These are phyloP conservation scores for Schizopygopsis pylzovi DNA, from an alignment of 2,797 vertebrate genomes.

Conservation along the genomic window DNA sequence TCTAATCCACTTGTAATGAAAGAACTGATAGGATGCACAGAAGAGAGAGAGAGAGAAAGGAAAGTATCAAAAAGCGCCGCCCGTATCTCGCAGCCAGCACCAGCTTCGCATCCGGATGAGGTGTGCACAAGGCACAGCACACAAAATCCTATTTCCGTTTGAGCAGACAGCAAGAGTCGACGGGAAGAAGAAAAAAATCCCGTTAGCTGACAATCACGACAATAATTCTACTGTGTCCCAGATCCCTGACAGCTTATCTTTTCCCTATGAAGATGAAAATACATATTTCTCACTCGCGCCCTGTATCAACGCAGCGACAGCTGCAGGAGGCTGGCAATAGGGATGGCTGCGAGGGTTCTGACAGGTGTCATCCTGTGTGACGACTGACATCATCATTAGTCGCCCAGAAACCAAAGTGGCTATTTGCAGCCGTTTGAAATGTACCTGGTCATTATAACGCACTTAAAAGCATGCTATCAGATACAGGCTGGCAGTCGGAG, in stretches of 20 bases:
- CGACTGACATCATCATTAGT: constrained; percentile 69
- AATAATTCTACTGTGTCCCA: constrained; percentile 76
- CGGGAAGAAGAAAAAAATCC: constrained; percentile 60
- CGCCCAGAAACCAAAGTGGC: constrained; percentile 49
- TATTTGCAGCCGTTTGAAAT: constrained; percentile 53
- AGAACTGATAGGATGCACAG: constrained; percentile 65
- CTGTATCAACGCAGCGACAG: constrained; percentile 55
- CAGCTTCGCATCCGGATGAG: constrained; percentile 40
- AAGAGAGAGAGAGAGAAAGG: not conserved
- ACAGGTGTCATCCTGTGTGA: constrained; percentile 63
- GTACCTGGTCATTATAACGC: constrained; percentile 51
- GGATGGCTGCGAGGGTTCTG: constrained; percentile 54
- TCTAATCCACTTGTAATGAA: constrained; percentile 74
- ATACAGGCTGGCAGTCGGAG: not conserved
- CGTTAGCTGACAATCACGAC: constrained; percentile 75
- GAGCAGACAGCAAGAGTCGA: constrained; percentile 29
- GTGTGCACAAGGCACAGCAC: constrained; percentile 49
- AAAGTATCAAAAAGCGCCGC: constrained; percentile 18
- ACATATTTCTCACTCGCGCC: constrained; percentile 66
- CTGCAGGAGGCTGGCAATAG: constrained; percentile 48
- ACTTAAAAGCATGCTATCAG: constrained; percentile 39
- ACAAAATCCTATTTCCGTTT: constrained; percentile 57
- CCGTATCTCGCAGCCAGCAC: constrained; percentile 42
- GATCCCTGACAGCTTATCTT: constrained; percentile 73
- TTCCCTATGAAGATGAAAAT: constrained; percentile 68